phyloP scores from a whole-genome alignment of 2,888 invertebrate species.

The Ichneumoninae sp. region DNA sequence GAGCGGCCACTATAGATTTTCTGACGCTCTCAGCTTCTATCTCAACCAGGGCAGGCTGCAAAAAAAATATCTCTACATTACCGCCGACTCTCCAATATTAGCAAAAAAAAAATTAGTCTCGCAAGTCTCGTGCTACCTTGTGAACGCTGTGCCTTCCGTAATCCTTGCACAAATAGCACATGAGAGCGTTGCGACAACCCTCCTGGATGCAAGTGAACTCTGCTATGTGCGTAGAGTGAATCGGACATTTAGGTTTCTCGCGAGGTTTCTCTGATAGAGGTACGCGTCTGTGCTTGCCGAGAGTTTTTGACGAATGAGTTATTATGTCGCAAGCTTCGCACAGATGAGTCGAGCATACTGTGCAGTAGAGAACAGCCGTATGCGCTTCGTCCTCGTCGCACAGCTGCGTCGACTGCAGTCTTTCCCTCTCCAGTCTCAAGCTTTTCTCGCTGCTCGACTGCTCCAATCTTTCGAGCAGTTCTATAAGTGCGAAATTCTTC shows the following conservation, averaged over 20 bases:
- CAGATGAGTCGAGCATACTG: constrained; percentile 85
- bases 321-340: constrained; percentile 85
- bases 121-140: constrained; percentile 80
- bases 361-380: constrained; percentile 86
- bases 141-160: constrained; percentile 86
- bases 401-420: constrained; percentile 74
- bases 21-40: constrained; percentile 86
- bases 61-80: constrained; percentile 36
- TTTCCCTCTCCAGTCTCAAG: constrained; percentile 78
- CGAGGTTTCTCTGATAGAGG: constrained; percentile 86
- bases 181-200: constrained; percentile 85
- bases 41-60: constrained; percentile 85
- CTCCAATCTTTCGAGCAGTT: constrained; percentile 85
- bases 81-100: neutral
- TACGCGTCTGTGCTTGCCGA: constrained; percentile 85
- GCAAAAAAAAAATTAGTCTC: neutral
- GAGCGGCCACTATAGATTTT: constrained; percentile 84
- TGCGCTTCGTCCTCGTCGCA: constrained; percentile 87
- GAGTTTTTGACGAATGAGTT: constrained; percentile 85
- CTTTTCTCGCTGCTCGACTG: constrained; percentile 79
- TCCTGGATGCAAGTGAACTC: constrained; percentile 86
- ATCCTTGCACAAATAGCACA: constrained; percentile 87
- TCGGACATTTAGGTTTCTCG: constrained; percentile 85
- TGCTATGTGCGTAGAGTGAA: constrained; percentile 85
- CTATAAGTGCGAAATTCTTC: constrained; percentile 87